Conservation (phyloP, 2,888 invertebrate species). For the Ecdyonurus torrentis region DNA sequence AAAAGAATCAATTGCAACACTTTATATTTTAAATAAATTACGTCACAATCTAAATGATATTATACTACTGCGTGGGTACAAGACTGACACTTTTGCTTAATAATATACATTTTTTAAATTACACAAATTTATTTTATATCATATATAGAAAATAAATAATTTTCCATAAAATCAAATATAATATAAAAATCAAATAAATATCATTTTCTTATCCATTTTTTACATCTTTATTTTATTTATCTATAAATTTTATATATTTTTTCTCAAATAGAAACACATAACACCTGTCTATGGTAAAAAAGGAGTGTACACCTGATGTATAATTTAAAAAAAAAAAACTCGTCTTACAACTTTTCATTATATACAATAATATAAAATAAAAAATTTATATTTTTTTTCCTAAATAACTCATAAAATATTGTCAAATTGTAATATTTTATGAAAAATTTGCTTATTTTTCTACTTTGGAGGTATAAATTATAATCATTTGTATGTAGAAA, state of each 20-base stretch:
- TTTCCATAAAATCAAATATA: background rate
- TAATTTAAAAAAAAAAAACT: background rate
- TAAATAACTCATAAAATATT: background rate
- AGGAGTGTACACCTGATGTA: background rate
- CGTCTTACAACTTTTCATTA: background rate
- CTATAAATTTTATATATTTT: too few species aligned
- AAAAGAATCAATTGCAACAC: too few species aligned
- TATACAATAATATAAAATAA: background rate
- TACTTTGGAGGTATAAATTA: background rate
- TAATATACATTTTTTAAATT: too few species aligned
- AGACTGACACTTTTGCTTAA: too few species aligned
- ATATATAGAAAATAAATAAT: too few species aligned
- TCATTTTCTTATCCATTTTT: background rate
- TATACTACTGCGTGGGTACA: too few species aligned
- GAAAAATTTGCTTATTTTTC: background rate
- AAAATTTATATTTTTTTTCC: background rate
- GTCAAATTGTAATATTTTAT: background rate
- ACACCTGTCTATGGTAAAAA: background rate
- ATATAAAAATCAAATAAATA: background rate
- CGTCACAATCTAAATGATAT: too few species aligned
- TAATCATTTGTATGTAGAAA: background rate
- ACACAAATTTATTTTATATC: too few species aligned
- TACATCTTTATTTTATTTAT: background rate
- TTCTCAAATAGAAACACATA: background rate
- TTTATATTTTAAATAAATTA: too few species aligned